Evolutionary conservation across 2,113 vertebrate species (phyloP), one percentile per base, ranked within the genome.

Genomic region (Orthochromis malagaraziensis): DNA sequence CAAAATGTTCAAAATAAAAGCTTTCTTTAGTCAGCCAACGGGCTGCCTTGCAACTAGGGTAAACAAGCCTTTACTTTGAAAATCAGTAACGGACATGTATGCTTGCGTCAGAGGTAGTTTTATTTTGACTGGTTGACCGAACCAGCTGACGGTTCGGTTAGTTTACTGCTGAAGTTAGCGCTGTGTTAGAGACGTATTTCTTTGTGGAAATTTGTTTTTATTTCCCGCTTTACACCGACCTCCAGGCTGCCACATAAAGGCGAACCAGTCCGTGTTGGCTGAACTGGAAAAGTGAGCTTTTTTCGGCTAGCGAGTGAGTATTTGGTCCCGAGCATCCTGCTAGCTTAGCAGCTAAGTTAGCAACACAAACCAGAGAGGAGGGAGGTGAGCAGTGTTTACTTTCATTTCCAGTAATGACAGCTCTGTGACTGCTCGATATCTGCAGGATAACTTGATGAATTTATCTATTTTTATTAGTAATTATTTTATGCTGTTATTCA

Each of bases 51-150:
- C 6, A n/a, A 51, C 4, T 3, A 77, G 26, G 26, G 26, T 77
- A 29, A 31, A 77, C 16, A n/a, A 13, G 35, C 57, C 73, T 89
- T 92, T 94, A 94, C 3, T 91, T 58, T 93, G 90, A 88, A 93
- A 40, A 1, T 0, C 0, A 2, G 0, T 1, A 57, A 31, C 68
- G 87, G 90, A 90, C 88, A 17, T 12, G 2, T 0, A 0, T 0
- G 4, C 19, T 8, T 6, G 45, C 10, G 26, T 31, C 3, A 29
- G 2, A 1, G 10, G 1, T 2, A 29, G 11, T 6, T 12, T 55
- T n/a, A 38, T 6, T 47, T 54, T 79, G 47, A 5, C 1, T 13
- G 19, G 14, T 84, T 47, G 24, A 58, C 55, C 24, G 24, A 58
- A 29, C 24, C 55, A 82, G 75, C 38, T 21, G 21, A 21, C 21